Evolutionary conservation across 1,140 invertebrate genomes (phyloP), one percentile per base, ranked within the genome.

Genomic region (Babylonia areolata): DNA sequence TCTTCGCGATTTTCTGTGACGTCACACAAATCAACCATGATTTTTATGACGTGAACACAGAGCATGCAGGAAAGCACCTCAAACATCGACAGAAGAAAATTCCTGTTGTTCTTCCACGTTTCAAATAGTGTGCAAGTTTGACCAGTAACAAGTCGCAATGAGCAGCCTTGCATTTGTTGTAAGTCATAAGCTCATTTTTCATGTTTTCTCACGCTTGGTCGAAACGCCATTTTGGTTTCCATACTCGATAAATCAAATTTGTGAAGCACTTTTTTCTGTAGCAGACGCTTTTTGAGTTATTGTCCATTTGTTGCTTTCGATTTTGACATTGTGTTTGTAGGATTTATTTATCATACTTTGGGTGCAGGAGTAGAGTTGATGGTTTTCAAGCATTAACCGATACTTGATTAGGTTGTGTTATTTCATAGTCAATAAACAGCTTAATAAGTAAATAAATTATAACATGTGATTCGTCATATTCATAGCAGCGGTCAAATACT

Each of bases 101-200:
- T 33, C 23, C 31, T 82, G 71, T 42, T 73, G n/a, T 28, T 42
- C 28, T 35, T 51, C 33, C 37, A 33, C 28, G 15, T 51, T 28
- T 39, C 28, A 51, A 17, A 31, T n/a, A 58, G 31, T 31, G 78
- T 33, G 15, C 78, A 35, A 58, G 12, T 20, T 31, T 15, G 28
- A 35, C n/a, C 69, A 31, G 69, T 20, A 31, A 28, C 78, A 54
- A 80, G 58, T 39, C 23, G 71, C 35, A 39, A 90, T 91, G 90
- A 91, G 89, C 85, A 87, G 88, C 46, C 88, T 89, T 83, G 89
- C 90, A 37, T 90, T 89, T 87, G 89, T 90, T 78, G 90, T 91
- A 88, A 88, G 88, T 87, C 17, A 37, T 9, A 42, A 20, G 39
- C 39, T 40, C 51, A 51, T 64, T 71, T 28, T 73, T 39, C 23